Evolutionary conservation across 2,113 vertebrate genomes (phyloP).

Genomic region (Oriolus oriolus): DNA sequence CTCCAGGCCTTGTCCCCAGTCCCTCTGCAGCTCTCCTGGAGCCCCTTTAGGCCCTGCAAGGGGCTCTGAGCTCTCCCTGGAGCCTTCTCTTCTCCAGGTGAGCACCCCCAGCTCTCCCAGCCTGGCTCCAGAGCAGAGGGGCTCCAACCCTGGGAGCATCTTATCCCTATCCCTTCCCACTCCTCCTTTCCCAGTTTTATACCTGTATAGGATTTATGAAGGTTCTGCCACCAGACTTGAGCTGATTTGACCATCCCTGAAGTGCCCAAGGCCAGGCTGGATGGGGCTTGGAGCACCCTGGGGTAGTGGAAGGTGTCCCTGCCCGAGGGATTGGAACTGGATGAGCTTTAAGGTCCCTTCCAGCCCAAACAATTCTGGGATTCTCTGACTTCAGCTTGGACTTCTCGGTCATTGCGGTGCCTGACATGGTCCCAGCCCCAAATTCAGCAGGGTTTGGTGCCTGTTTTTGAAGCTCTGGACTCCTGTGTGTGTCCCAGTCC

Average conservation of each 20-base stretch:
- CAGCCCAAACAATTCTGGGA: neutral
- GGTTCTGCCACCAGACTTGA: neutral
- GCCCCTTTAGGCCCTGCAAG: neutral
- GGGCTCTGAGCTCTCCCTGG: neutral
- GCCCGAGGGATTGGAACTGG: neutral
- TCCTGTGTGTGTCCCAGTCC: neutral
- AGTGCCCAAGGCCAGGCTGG: neutral
- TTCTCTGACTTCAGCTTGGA: neutral
- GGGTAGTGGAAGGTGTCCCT: neutral
- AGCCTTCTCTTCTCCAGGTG: fast-evolving
- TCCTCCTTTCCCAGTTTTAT: neutral
- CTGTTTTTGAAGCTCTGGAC: neutral
- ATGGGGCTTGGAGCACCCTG: neutral
- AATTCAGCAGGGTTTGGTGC: too few species aligned
- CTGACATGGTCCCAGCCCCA: neutral
- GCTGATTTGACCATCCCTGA: neutral
- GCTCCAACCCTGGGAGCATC: fast-evolving
- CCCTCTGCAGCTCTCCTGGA: neutral
- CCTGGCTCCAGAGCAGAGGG: neutral
- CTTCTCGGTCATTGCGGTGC: neutral
- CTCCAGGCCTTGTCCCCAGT: neutral
- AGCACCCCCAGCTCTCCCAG: fast-evolving
- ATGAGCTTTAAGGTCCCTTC: neutral
- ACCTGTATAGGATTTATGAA: neutral
- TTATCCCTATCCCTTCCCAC: neutral